Conservation (phyloP, 2,797 vertebrate species). For the Sciurus carolinensis region DNA sequence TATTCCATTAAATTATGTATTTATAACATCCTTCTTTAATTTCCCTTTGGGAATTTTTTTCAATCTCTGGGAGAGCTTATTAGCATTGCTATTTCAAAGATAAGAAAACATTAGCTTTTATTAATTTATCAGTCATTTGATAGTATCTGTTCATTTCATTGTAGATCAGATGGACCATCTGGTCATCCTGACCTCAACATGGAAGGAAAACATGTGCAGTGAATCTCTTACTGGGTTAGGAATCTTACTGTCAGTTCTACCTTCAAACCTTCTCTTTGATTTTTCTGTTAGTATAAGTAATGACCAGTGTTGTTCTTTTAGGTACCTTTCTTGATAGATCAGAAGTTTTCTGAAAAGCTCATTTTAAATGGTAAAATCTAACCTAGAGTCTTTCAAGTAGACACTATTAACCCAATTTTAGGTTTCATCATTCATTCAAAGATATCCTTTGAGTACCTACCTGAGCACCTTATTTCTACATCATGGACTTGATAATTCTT, state of each 20-base stretch:
- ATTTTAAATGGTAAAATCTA: constrained; percentile 24
- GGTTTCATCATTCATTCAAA: not conserved
- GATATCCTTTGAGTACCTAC: not conserved
- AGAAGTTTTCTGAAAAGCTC: constrained; percentile 43
- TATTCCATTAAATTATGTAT: not conserved
- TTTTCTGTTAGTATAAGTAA: constrained; percentile 50
- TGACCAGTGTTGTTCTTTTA: not conserved
- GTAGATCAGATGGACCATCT: constrained; percentile 31
- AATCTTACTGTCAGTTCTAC: not conserved
- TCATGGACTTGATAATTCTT: constrained; percentile 1
- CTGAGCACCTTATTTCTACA: not conserved
- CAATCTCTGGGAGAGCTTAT: constrained; percentile 29
- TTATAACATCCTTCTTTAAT: constrained; percentile 60
- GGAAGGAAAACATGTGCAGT: not conserved
- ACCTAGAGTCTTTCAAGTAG: not conserved
- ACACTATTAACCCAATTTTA: not conserved
- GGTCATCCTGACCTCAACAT: not conserved
- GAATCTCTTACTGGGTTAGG: constrained; percentile 11
- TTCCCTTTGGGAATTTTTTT: constrained; percentile 23
- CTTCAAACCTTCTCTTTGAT: constrained; percentile 19
- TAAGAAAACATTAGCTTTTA: constrained; percentile 64
- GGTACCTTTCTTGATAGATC: not conserved
- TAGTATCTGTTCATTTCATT: constrained; percentile 62
- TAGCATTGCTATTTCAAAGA: constrained; percentile 53
- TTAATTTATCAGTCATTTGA: constrained; percentile 27